Base-by-base conservation (phyloP, 2,888 invertebrate species). In the Galerucella nymphaeae region DNA sequence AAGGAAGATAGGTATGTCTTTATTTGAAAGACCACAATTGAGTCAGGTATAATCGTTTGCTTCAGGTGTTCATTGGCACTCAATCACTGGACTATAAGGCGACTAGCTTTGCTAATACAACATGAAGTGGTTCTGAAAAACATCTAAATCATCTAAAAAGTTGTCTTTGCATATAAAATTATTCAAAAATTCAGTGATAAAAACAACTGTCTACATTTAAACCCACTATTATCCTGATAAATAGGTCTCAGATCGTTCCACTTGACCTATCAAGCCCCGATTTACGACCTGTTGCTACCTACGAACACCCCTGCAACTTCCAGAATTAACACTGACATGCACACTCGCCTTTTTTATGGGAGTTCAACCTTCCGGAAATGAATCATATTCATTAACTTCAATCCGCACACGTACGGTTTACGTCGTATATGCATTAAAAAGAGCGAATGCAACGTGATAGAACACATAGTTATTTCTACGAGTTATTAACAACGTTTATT, bases 301-400 rank as follows among this genome's bases (percentile, higher is more conserved):
- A 5, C 23, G 23, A 30, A 30, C 23, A 30, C 23, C 20, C 16
- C 20, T 16, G 55, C n/a, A 9, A 55, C 55, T 18, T 11, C 11
- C 18, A 18, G 55, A 55, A 55, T 55, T 55, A 18, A 55, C 11
- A 55, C 20, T 55, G 18, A 55, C 55, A 20, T 55, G 55, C 18
- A 55, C 55, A 20, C 16, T n/a, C 18, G 4, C 18, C 14, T 20
- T 16, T 55, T 55, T 20, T 10, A 55, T 8, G 16, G 18, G 16
- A 2, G 16, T 55, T 55, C 8, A 55, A 55, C 55, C 55, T 8
- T 18, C 10, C 53, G 18, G n/a, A 53, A 53, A 53, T 18, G n/a
- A 55, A 55, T 55, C 9, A 55, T 18, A 55, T 18, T 20, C 20
- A 16, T 55, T 55, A 55, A 3, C 55, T 14, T n/a, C n/a, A 48